Conservation (phyloP, 2,888 invertebrate species). For the Nysson spinosus region DNA sequence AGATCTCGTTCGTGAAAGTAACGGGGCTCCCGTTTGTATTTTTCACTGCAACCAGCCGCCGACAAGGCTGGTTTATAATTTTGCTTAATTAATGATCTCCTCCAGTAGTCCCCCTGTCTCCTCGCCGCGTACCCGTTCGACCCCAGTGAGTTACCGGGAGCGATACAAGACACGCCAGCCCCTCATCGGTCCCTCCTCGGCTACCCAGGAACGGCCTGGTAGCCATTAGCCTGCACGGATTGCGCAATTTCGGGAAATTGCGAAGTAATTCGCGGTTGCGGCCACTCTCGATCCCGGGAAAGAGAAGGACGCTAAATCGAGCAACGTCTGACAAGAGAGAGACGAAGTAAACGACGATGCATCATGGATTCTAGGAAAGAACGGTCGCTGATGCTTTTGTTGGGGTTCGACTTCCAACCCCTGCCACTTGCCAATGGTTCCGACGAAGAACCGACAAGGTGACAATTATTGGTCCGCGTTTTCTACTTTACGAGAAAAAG, state of each 20-base stretch:
- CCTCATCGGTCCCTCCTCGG: slow-evolving; percentile 3
- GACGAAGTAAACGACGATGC: slow-evolving; percentile 27
- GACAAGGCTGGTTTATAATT: slow-evolving; percentile 64
- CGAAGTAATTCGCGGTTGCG: slow-evolving; percentile 64
- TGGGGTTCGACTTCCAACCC: slow-evolving; percentile 9
- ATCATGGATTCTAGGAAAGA: slow-evolving; percentile 62
- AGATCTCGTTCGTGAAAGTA: slow-evolving; percentile 56
- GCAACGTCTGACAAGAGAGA: background rate
- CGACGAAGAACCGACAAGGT: slow-evolving; percentile 12
- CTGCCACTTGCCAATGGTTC: slow-evolving; percentile 31
- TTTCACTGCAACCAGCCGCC: slow-evolving; percentile 48
- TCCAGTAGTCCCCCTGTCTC: slow-evolving; percentile 16
- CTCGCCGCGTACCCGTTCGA: slow-evolving; percentile 5
- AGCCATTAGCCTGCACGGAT: slow-evolving; percentile 62
- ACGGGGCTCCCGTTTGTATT: slow-evolving; percentile 52
- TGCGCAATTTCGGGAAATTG: slow-evolving; percentile 71
- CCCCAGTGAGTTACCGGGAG: slow-evolving; percentile 8
- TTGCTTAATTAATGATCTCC: slow-evolving; percentile 67
- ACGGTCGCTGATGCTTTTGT: slow-evolving; percentile 48
- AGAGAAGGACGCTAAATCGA: slow-evolving; percentile 5
- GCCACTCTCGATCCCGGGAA: slow-evolving; percentile 41
- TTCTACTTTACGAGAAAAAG: too few species aligned
- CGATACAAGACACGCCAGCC: too few species aligned
- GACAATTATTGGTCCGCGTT: slow-evolving; percentile 26
- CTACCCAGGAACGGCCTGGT: slow-evolving; percentile 40